Evolutionary conservation across 2,797 vertebrate genomes (phyloP).

Genomic region (Chelon auratus): DNA sequence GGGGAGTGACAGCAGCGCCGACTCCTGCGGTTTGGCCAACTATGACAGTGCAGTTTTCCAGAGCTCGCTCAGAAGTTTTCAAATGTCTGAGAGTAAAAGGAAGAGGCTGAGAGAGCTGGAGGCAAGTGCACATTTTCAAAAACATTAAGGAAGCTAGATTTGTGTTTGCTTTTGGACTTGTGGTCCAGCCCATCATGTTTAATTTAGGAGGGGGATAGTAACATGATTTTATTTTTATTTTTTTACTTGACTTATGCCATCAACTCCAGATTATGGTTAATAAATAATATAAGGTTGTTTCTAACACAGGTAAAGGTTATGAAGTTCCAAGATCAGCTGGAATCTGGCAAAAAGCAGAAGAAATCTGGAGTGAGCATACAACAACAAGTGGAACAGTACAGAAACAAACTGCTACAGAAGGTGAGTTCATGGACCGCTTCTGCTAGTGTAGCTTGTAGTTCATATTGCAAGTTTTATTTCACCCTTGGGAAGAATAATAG

Average conservation of each 20-base stretch:
- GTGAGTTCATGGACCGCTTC: conserved; percentile 55
- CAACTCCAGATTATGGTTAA: neutral
- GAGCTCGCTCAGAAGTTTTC: conserved; percentile 81
- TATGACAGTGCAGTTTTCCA: conserved; percentile 83
- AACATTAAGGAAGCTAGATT: neutral
- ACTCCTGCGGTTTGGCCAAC: conserved; percentile 77
- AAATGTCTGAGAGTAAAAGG: conserved; percentile 86
- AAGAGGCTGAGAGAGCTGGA: conserved; percentile 86
- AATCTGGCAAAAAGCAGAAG: conserved; percentile 81
- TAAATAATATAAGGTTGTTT: neutral
- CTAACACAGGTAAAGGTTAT: conserved; percentile 84
- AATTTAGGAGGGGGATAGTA: neutral
- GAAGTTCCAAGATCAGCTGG: conserved; percentile 87
- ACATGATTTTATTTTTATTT: neutral
- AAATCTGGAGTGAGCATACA: conserved; percentile 84
- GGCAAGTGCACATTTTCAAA: conserved; percentile 60
- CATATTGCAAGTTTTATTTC: neutral
- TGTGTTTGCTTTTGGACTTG: neutral
- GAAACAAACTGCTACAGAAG: conserved; percentile 87
- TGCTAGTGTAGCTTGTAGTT: neutral
- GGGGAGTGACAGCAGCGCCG: conserved; percentile 78
- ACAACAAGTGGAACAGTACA: conserved; percentile 85
- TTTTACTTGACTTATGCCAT: too few relatives aligned
- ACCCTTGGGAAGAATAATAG: neutral
- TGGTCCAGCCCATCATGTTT: neutral